A percentile compares a stretch with the other conserved stretches of the same genome.
Evolutionary conservation across 2,797 vertebrate species (phyloP).

Genomic region (Thalassophryne amazonica): DNA sequence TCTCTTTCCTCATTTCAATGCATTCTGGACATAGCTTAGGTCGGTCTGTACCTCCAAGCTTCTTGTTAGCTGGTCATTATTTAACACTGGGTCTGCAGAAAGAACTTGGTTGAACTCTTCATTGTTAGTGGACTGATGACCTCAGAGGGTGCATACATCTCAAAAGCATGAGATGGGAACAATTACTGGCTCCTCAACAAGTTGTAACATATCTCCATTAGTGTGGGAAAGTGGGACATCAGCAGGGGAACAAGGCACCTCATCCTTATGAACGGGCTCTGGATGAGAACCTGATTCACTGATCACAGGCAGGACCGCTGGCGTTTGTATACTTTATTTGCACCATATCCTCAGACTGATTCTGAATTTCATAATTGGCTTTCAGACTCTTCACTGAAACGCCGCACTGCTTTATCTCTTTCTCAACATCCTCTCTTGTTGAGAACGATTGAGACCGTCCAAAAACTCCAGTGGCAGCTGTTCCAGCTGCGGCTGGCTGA

Average conservation of each 20-base stretch:
- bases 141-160: conserved; percentile 54
- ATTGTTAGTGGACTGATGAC: conserved; percentile 53
- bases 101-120: conserved; percentile 64
- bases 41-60: conserved; percentile 82
- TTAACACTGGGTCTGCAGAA: conserved; percentile 66
- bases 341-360: conserved; percentile 46
- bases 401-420: conserved; percentile 90
- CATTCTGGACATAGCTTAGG: conserved; percentile 80
- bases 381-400: conserved; percentile 93
- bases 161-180: conserved; percentile 50
- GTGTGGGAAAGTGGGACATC: conserved; percentile 29
- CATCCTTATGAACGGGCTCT: conserved; percentile 79
- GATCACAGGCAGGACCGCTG: conserved; percentile 78
- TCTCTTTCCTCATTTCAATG: conserved; percentile 88
- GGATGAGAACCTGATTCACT: conserved; percentile 64
- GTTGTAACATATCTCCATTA: conserved; percentile 46
- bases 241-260: conserved; percentile 50
- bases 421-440: conserved; percentile 86
- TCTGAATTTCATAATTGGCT: conserved; percentile 88
- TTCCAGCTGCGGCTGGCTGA: conserved; percentile 31
- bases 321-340: conserved; percentile 77
- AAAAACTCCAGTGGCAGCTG: conserved; percentile 61
- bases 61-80: conserved; percentile 71
- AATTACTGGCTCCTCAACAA: conserved; percentile 72
- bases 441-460: conserved; percentile 90